Evolutionary conservation across 2,888 invertebrate species (phyloP), one percentile per base, ranked within the genome.

Genomic region (Melieria omissa): DNA sequence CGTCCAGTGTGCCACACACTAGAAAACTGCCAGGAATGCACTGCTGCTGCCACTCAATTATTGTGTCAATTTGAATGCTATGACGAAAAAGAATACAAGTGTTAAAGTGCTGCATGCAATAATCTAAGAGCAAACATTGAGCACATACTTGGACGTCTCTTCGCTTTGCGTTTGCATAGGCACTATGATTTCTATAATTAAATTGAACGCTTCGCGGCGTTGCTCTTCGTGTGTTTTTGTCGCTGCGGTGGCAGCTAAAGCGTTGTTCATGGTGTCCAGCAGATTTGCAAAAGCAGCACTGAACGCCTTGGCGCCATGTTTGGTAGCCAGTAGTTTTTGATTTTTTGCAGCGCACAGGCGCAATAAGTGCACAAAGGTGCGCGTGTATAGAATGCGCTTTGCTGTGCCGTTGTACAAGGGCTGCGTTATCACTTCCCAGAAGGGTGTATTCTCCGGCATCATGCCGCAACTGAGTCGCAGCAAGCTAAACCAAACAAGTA

Each of bases 301-400:
- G 65, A 84, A 85, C 6, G 83, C 81, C 9, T 78, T 78, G 47
- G 80, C 74, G 0, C 86, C 87, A 6, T 86, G 84, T 71, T 84
- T 84, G 10, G 83, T 84, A 46, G 77, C 76, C 58, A 87, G 58
- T 0, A 87, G 76, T 70, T 85, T 85, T 44, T 81, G 82, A 77
- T 86, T 80, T 76, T 87, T 87, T 5, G 82, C 73, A 0, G 82
- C 84, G 65, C 86, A 85, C 54, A 80, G 75, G 47, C 84, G 80
- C 54, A 87, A 80, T 75, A 87, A 75, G 29, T 84, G 80, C 8
- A 87, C 80, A 73, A 83, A 80, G 6, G 81, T 83, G n/a, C 85
- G 82, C 0, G 85, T 84, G 74, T 86, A 87, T 0, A 86, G 72
- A 78, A 87, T 84, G 4, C 87, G 82, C 74, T 86, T 87, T 12